These are phyloP conservation scores for Augochlorella aurata DNA, from an alignment of 2,888 invertebrate species.

Conservation along the genomic window DNA sequence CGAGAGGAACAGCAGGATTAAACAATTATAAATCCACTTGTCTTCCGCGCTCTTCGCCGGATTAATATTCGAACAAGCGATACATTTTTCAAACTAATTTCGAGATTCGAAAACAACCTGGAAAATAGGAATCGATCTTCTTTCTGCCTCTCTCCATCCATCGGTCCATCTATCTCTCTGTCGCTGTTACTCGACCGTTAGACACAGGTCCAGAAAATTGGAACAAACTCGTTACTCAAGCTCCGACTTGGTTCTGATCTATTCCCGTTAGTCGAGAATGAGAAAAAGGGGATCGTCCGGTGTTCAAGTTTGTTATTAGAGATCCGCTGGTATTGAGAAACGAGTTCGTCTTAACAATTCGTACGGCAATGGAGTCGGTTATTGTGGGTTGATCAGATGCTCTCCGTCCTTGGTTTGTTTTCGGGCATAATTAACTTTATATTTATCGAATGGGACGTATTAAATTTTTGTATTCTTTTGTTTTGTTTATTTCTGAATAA, in stretches of 20 bases:
- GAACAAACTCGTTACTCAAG: slow-evolving; percentile 8
- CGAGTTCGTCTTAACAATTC: slow-evolving; percentile 36
- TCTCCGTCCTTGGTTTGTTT: too few species aligned
- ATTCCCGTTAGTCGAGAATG: slow-evolving; percentile 10
- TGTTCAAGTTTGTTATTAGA: slow-evolving; percentile 18
- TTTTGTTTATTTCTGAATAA: too few species aligned
- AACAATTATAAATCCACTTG: too few species aligned
- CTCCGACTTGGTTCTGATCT: background rate
- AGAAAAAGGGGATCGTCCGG: slow-evolving; percentile 1
- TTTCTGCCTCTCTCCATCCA: too few species aligned
- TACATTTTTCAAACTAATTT: background rate
- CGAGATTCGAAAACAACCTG: background rate
- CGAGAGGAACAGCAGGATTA: too few species aligned
- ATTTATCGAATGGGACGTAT: too few species aligned
- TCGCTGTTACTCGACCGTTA: background rate
- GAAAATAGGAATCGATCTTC: background rate
- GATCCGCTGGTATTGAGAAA: slow-evolving; percentile 13
- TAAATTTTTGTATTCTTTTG: too few species aligned
- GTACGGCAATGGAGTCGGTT: too few species aligned
- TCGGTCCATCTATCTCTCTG: background rate
- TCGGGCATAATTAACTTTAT: too few species aligned
- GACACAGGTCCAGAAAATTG: slow-evolving; percentile 10
- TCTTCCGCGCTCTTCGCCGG: too few species aligned
- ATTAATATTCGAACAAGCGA: too few species aligned
- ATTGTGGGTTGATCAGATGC: too few species aligned